Percentiles rank a stretch among this genome's conserved stretches.
These are phyloP conservation scores for Lobophora halterata DNA, from an alignment of 2,888 invertebrate genomes.

Conservation along the genomic window DNA sequence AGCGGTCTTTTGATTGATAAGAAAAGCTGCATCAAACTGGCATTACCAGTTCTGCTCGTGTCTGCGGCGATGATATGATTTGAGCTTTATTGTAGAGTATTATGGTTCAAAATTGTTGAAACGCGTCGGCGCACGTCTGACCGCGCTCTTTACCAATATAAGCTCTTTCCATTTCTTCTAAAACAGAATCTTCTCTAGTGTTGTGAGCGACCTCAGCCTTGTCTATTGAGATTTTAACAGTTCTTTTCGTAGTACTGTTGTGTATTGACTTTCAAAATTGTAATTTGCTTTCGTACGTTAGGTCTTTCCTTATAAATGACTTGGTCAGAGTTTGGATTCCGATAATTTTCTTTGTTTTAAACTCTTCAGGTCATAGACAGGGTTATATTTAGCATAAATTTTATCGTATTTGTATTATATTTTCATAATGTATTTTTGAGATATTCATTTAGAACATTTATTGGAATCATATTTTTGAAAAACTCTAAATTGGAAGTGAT, in stretches of 20 bases:
- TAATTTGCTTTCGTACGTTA: conserved; percentile 32
- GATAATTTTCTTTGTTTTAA: conserved; percentile 61
- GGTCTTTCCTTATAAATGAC: conserved; percentile 59
- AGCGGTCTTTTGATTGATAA: too few species aligned
- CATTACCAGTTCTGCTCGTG: too few species aligned
- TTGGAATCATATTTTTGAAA: conserved; percentile 80
- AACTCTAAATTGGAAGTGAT: conserved; percentile 73
- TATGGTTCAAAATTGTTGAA: too few species aligned
- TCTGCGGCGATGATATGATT: too few species aligned
- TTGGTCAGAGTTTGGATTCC: conserved; percentile 73
- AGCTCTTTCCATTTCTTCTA: conserved; percentile 31
- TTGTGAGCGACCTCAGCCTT: conserved; percentile 67
- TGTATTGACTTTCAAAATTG: conserved; percentile 19
- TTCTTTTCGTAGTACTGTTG: conserved; percentile 19
- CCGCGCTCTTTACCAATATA: conserved; percentile 29
- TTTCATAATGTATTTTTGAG: conserved; percentile 81
- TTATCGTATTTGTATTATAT: conserved; percentile 80
- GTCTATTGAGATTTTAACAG: conserved; percentile 45
- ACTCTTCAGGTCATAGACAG: conserved; percentile 81
- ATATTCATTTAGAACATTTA: conserved; percentile 77
- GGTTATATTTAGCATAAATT: conserved; percentile 81
- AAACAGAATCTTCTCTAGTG: conserved; percentile 58
- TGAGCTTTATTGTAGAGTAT: too few species aligned
- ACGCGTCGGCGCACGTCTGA: too few species aligned
- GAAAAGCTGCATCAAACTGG: too few species aligned